phyloP scores from a whole-genome alignment of 1,140 invertebrate genomes.

The Cyclargus thomasi region DNA sequence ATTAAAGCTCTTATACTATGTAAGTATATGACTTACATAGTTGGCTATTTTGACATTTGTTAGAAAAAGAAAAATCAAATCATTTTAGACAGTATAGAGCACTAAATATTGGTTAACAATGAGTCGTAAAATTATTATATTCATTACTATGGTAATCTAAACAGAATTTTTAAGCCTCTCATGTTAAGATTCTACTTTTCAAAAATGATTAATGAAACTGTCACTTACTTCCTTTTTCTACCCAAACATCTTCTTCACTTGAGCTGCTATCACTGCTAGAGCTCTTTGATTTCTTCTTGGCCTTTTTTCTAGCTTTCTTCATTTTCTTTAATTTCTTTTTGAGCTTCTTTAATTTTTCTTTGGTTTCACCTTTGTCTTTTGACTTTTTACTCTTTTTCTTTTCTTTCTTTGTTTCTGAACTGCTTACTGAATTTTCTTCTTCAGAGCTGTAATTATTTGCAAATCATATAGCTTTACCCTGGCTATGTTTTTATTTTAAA shows the following conservation, averaged over 20 bases:
- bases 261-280: slow-evolving; percentile 47
- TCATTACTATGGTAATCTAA: no score
- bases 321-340: slow-evolving; percentile 78
- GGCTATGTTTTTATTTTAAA: background rate
- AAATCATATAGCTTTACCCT: no score
- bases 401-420: slow-evolving; percentile 50
- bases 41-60: no score
- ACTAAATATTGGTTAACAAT: no score
- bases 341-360: slow-evolving; percentile 74
- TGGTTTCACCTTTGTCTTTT: slow-evolving; percentile 66
- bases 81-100: no score
- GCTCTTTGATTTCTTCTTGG: slow-evolving; percentile 66
- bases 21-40: no score
- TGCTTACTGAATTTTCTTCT: slow-evolving; percentile 45
- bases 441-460: slow-evolving; percentile 42
- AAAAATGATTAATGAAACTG: background rate
- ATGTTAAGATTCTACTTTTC: no score
- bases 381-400: slow-evolving; percentile 73
- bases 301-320: slow-evolving; percentile 77
- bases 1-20: no score
- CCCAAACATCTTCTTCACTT: slow-evolving; percentile 78
- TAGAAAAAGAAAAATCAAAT: no score
- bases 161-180: no score
- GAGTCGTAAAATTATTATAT: no score
- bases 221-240: slow-evolving; percentile 80